These are phyloP conservation scores for Archivesica marissinica DNA, from an alignment of 1,140 invertebrate genomes.

Conservation along the genomic window DNA sequence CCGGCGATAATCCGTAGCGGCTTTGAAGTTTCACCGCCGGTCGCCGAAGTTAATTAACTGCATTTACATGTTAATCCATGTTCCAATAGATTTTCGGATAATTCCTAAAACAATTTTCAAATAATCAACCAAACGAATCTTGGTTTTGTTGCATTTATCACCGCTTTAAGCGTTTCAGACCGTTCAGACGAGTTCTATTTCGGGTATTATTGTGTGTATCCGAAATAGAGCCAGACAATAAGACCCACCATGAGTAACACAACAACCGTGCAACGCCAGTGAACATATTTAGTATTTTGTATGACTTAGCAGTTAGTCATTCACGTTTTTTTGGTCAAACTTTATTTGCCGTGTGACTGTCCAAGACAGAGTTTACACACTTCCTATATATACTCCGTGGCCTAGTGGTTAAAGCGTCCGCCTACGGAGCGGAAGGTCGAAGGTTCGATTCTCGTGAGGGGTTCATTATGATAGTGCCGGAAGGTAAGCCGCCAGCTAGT, in stretches of 20 bases:
- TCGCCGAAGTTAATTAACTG: conserved; percentile 55
- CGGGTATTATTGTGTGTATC: conserved; percentile 19
- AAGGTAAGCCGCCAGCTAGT: too few species aligned
- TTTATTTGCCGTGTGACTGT: background rate
- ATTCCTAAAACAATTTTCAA: background rate
- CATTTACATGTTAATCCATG: conserved; percentile 55
- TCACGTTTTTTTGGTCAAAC: too few species aligned
- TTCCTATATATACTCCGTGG: too few species aligned
- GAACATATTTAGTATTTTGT: background rate
- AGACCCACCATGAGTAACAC: conserved; percentile 9
- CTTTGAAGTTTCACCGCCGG: conserved; percentile 39
- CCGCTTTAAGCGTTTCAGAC: background rate
- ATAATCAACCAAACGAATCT: conserved; percentile 9
- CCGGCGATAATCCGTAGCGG: conserved; percentile 33
- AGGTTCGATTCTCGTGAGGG: too few species aligned
- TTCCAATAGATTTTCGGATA: conserved; percentile 19
- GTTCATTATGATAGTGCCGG: too few species aligned
- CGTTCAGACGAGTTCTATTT: background rate
- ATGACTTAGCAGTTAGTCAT: background rate
- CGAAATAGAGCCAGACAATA: conserved; percentile 6
- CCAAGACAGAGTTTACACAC: too few species aligned
- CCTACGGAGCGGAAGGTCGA: too few species aligned
- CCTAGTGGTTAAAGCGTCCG: too few species aligned
- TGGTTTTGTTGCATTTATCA: background rate
- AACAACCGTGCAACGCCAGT: background rate